Percentiles rank a stretch among this genome's conserved stretches.
Conservation (phyloP, 2,888 invertebrate genomes). For the Orgyia antiqua region DNA sequence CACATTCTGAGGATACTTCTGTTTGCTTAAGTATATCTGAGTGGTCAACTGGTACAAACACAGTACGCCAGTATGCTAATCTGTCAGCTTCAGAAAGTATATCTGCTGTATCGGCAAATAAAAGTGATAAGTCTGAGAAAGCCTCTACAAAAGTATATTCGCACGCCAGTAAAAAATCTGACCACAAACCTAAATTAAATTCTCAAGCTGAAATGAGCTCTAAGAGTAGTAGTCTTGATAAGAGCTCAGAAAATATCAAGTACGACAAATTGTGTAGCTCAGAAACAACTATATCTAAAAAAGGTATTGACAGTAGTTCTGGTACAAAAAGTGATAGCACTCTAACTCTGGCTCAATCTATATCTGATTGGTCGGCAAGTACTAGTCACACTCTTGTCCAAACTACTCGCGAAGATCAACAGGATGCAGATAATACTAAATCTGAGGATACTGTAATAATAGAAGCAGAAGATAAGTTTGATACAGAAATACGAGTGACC, state of each 20-base stretch:
- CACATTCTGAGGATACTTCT: conserved; percentile 92
- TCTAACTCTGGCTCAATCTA: conserved; percentile 84
- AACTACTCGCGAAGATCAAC: conserved; percentile 72
- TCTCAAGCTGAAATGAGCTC: conserved; percentile 73
- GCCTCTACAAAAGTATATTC: conserved; percentile 77
- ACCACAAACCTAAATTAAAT: conserved; percentile 61
- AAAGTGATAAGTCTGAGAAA: conserved; percentile 80
- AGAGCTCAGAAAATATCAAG: conserved; percentile 71
- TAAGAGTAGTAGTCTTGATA: conserved; percentile 79
- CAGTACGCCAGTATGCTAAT: conserved; percentile 88
- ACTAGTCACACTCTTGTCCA: conserved; percentile 86
- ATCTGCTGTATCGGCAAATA: conserved; percentile 78
- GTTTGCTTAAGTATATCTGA: conserved; percentile 91
- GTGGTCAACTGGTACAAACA: conserved; percentile 92
- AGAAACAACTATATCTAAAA: conserved; percentile 72
- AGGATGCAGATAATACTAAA: conserved; percentile 60
- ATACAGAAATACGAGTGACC: conserved; percentile 34
- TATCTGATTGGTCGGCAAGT: conserved; percentile 91
- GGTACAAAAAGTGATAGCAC: conserved; percentile 90
- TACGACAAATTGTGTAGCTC: conserved; percentile 81
- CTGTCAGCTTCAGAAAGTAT: conserved; percentile 83
- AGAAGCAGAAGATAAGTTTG: conserved; percentile 46
- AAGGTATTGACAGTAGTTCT: conserved; percentile 79
- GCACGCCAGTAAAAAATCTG: conserved; percentile 72
- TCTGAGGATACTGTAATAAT: conserved; percentile 69